Percentiles rank a stretch among this genome's conserved stretches.
These are phyloP conservation scores for Nemoura dubitans DNA, from an alignment of 2,888 invertebrate genomes.

Conservation along the genomic window DNA sequence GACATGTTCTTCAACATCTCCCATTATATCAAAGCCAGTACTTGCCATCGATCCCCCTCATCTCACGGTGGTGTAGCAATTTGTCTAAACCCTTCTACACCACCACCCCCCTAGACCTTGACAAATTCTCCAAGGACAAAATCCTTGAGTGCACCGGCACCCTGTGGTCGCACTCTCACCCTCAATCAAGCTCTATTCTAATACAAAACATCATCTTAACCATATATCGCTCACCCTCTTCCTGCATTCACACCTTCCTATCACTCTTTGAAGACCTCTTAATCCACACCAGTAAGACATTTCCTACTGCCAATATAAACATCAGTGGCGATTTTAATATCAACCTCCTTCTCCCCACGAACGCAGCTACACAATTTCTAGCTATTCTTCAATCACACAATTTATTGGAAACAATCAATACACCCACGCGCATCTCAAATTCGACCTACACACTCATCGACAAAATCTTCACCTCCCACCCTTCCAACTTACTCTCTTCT, in stretches of 20 bases:
- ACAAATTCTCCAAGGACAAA: constrained; percentile 8
- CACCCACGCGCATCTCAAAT: constrained; percentile 28
- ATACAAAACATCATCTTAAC: constrained; percentile 13
- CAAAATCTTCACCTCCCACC: constrained; percentile 28
- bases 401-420: neutral
- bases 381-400: neutral
- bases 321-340: constrained; percentile 22
- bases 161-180: neutral
- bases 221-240: constrained; percentile 26
- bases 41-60: constrained; percentile 1
- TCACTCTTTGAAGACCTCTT: constrained; percentile 19
- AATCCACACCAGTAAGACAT: constrained; percentile 5
- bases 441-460: constrained; percentile 7
- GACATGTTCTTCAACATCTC: constrained; percentile 14
- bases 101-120: neutral
- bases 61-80: constrained; percentile 29
- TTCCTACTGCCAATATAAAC: constrained; percentile 1
- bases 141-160: constrained; percentile 8
- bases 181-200: neutral
- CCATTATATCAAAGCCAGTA: neutral
- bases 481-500: neutral
- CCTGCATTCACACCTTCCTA: neutral
- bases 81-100: neutral
- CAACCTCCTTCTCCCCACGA: neutral
- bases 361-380: neutral